Percentiles rank a stretch among this genome's conserved stretches.
These are phyloP conservation scores for Misgurnus mizolepis DNA, from an alignment of 2,113 vertebrate species.

Conservation along the genomic window DNA sequence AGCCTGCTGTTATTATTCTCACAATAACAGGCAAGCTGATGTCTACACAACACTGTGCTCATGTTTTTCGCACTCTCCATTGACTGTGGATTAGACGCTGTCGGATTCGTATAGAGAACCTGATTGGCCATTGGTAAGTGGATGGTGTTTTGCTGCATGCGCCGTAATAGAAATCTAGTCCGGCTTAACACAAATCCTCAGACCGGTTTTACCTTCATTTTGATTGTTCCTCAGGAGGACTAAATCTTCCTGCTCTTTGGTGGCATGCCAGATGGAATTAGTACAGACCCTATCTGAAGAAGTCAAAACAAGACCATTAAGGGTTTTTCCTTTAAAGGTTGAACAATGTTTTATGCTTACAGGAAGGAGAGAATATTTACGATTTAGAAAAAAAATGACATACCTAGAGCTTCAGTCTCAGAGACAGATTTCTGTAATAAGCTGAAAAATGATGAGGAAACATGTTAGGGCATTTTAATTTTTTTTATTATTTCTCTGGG, in stretches of 20 bases:
- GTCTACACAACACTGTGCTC: background rate
- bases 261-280: constrained; percentile 72
- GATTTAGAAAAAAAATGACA: constrained; percentile 55
- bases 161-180: constrained; percentile 40
- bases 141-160: constrained; percentile 27
- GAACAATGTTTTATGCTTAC: background rate
- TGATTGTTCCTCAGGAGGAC: constrained; percentile 77
- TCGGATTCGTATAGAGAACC: background rate
- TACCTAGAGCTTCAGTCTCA: constrained; percentile 85
- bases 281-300: constrained; percentile 66
- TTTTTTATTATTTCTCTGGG: background rate
- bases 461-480: background rate
- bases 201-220: constrained; percentile 80
- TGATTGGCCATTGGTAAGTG: constrained; percentile 16
- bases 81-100: background rate
- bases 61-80: constrained; percentile 3
- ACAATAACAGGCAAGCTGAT: constrained; percentile 2
- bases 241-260: constrained; percentile 76
- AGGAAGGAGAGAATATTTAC: background rate
- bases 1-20: constrained; percentile 44
- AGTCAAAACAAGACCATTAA: constrained; percentile 46
- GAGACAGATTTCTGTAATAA: constrained; percentile 79
- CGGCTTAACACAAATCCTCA: constrained; percentile 58
- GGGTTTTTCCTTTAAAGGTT: constrained; percentile 48
- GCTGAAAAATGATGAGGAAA: constrained; percentile 62